Conservation (phyloP, 2,888 invertebrate genomes). For the Pogonocherus hispidulus region DNA sequence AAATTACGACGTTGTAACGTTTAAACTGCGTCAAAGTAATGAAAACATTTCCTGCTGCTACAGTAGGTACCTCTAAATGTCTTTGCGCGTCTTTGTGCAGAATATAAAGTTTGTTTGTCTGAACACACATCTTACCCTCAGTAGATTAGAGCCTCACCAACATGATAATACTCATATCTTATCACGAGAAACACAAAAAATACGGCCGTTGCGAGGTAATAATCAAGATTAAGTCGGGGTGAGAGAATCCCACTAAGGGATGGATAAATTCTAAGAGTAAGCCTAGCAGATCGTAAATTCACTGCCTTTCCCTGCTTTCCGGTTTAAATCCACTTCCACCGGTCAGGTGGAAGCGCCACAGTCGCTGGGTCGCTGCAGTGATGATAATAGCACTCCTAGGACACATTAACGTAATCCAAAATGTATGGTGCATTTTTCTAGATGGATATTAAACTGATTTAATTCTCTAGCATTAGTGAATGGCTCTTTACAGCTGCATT, state of each 20-base stretch:
- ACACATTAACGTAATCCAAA: constrained; percentile 51
- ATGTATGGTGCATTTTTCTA: constrained; percentile 26
- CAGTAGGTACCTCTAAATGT: background rate
- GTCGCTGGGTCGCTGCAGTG: constrained; percentile 34
- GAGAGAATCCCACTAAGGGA: constrained; percentile 58
- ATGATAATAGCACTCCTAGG: constrained; percentile 52
- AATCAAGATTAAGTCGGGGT: constrained; percentile 66
- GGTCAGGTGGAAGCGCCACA: constrained; percentile 52
- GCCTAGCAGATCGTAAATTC: constrained; percentile 65
- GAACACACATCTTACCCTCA: constrained; percentile 20
- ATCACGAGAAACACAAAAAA: constrained; percentile 55
- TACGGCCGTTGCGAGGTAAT: constrained; percentile 60
- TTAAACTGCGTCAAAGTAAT: constrained; percentile 9
- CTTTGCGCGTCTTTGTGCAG: background rate
- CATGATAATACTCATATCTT: constrained; percentile 55
- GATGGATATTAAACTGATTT: constrained; percentile 33
- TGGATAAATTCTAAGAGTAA: constrained; percentile 64
- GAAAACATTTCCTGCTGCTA: background rate
- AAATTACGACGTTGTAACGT: constrained; percentile 10
- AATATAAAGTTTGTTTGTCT: constrained; percentile 39
- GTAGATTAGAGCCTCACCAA: constrained; percentile 51
- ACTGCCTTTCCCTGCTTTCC: constrained; percentile 55
- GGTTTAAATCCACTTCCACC: constrained; percentile 61
- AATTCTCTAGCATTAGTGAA: constrained; percentile 26
- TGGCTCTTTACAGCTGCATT: background rate